Conservation (phyloP, 1,140 invertebrate species). For the Neotoxoptera formosana region DNA sequence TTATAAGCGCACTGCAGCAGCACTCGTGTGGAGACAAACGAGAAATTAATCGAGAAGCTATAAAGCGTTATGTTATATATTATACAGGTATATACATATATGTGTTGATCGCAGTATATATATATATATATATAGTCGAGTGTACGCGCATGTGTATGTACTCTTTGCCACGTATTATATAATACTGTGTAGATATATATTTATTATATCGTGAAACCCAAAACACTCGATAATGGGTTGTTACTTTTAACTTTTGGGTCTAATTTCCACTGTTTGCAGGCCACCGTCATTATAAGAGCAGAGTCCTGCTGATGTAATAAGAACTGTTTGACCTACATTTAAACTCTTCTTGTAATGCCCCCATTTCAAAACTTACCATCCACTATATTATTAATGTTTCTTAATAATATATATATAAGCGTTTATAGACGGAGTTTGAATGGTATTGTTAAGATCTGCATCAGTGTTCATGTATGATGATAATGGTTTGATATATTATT, state of each 20-base stretch:
- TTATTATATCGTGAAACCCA: background rate
- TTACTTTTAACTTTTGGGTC: slow-evolving; percentile 38
- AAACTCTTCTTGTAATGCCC: background rate
- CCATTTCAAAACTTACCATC: slow-evolving; percentile 19
- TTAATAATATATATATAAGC: background rate
- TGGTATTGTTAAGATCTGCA: background rate
- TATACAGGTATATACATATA: background rate
- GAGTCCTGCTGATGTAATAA: background rate
- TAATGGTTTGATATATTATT: background rate
- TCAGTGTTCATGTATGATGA: background rate
- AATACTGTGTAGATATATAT: background rate
- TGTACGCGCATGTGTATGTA: no score
- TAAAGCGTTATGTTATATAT: background rate
- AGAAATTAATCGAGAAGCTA: background rate
- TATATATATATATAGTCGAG: no score
- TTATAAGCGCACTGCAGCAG: background rate
- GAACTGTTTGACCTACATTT: slow-evolving; percentile 8
- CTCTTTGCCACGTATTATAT: background rate
- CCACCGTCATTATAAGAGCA: background rate
- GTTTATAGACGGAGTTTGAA: background rate
- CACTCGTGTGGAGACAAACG: background rate
- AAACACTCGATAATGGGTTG: slow-evolving; percentile 21
- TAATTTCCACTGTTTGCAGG: slow-evolving; percentile 14
- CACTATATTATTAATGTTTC: background rate
- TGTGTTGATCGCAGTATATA: background rate